Evolutionary conservation across 2,113 vertebrate genomes (phyloP).

Genomic region (Chitala chitala): DNA sequence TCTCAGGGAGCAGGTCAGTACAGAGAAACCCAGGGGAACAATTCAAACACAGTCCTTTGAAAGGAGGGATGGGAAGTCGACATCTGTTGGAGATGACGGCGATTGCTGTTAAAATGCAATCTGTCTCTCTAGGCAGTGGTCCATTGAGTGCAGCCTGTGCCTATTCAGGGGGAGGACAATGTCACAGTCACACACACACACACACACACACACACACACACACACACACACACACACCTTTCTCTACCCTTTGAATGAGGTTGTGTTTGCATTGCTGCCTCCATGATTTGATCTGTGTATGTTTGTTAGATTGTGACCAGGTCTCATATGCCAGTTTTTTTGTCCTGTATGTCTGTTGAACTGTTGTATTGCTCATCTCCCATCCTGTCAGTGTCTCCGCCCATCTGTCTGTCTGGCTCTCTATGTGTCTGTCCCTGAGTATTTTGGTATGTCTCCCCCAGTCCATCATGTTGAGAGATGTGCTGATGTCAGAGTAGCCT

Average conservation of each 20-base stretch:
- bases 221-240: conserved; percentile 36
- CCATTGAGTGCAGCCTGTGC: conserved; percentile 46
- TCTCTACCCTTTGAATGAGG: too few relatives aligned
- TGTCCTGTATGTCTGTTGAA: too few relatives aligned
- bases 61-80: conserved; percentile 66
- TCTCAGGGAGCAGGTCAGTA: conserved; percentile 47
- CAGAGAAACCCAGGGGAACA: conserved; percentile 62
- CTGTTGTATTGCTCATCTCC: too few relatives aligned
- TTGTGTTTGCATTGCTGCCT: too few relatives aligned
- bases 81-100: conserved; percentile 75
- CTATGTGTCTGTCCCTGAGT: neutral
- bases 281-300: too few relatives aligned
- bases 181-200: conserved; percentile 41
- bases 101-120: conserved; percentile 72
- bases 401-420: neutral
- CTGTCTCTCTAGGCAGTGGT: conserved; percentile 64
- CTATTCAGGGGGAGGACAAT: conserved; percentile 47
- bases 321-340: too few relatives aligned
- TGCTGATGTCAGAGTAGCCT: conserved; percentile 24
- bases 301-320: neutral
- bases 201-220: neutral
- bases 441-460: neutral
- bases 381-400: neutral
- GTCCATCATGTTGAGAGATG: conserved; percentile 24
- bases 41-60: conserved; percentile 65